These are phyloP conservation scores for Dinocampus coccinellae DNA, from an alignment of 2,888 invertebrate species.

Conservation along the genomic window DNA sequence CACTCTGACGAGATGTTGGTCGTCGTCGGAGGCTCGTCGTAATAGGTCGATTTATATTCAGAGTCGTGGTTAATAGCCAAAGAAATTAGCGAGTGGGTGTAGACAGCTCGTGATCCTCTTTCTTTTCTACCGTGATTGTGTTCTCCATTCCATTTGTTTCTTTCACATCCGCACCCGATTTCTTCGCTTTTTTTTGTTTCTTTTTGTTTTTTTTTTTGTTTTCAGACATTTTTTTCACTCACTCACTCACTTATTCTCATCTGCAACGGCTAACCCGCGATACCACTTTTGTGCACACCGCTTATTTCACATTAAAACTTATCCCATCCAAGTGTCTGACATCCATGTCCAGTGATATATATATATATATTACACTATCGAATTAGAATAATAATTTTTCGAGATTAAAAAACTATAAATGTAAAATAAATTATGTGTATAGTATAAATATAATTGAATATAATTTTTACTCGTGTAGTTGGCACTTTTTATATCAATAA, in stretches of 20 bases:
- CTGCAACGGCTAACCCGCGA: background rate
- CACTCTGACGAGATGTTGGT: constrained; percentile 35
- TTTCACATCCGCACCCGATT: background rate
- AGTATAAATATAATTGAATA: too few relatives aligned
- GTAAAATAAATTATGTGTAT: too few relatives aligned
- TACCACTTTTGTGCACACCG: background rate
- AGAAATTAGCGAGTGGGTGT: constrained; percentile 61
- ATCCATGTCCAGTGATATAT: background rate
- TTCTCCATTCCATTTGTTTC: constrained; percentile 23
- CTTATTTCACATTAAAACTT: background rate
- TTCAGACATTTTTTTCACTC: background rate
- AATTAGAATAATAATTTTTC: too few relatives aligned
- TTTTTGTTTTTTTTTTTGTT: too few relatives aligned
- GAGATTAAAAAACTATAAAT: too few relatives aligned
- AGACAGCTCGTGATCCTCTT: constrained; percentile 46
- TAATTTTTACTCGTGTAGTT: too few relatives aligned
- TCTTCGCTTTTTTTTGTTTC: background rate
- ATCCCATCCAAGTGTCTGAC: background rate
- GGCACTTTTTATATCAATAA: too few relatives aligned
- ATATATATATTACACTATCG: too few relatives aligned
- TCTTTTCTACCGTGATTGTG: constrained; percentile 42
- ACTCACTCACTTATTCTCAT: too few relatives aligned
- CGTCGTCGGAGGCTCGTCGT: constrained; percentile 46
- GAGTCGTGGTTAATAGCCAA: constrained; percentile 59
- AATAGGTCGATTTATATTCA: constrained; percentile 63